phyloP scores from a whole-genome alignment of 2,113 vertebrate species.

The Pygathrix nemaeus region DNA sequence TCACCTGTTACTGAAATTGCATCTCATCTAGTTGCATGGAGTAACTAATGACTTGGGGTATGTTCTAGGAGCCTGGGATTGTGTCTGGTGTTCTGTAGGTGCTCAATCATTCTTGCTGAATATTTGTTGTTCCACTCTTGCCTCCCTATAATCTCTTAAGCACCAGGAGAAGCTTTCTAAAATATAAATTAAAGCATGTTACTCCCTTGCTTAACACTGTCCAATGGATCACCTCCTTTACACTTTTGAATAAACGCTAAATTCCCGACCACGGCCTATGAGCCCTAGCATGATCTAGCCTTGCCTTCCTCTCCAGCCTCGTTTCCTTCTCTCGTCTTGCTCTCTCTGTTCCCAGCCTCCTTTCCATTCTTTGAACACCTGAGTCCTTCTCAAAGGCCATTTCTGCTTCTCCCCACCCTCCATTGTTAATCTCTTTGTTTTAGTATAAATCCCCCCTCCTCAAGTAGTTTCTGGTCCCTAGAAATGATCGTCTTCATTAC shows the following conservation, averaged over 20 bases:
- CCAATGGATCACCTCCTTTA: not conserved
- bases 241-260: not conserved
- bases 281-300: not conserved
- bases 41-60: not conserved
- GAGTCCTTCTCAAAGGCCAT: not conserved
- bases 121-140: not conserved
- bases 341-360: not conserved
- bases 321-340: not conserved
- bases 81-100: not conserved
- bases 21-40: not conserved
- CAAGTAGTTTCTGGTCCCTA: not conserved
- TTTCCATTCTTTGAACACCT: not conserved
- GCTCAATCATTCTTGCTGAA: not conserved
- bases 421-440: not conserved
- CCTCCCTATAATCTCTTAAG: not conserved
- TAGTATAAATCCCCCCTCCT: not conserved
- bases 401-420: not conserved
- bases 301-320: not conserved
- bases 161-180: not conserved
- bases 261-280: not conserved
- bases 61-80: not conserved
- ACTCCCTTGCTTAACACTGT: not conserved
- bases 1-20: not conserved
- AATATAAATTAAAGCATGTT: not conserved
- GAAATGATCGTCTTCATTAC: not conserved